Evolutionary conservation across 1,140 invertebrate genomes (phyloP).

Genomic region (Meteorus sp.): DNA sequence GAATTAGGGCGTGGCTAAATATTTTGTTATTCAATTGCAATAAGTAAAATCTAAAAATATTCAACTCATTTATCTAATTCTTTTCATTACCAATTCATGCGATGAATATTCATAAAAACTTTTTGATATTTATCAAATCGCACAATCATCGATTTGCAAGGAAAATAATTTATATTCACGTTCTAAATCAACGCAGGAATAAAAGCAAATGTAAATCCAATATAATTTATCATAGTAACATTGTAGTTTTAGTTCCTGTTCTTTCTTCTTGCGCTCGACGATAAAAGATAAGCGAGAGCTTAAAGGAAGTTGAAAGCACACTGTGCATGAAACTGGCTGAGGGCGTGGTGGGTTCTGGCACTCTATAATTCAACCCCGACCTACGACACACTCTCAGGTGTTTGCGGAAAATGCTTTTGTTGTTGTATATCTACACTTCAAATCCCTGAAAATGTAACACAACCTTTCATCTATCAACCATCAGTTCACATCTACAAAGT

Average conservation of each 20-base stretch:
- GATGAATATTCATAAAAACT: no score
- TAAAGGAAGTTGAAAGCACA: neutral
- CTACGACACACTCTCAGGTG: slow-evolving; percentile 19
- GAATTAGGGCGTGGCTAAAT: slow-evolving; percentile 9
- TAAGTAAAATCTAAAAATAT: neutral
- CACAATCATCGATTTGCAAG: no score
- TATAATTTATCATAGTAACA: no score
- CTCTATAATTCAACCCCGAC: slow-evolving; percentile 25
- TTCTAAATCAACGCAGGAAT: no score
- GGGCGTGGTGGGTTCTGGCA: slow-evolving; percentile 27
- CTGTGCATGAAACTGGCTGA: slow-evolving; percentile 14
- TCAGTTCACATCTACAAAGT: no score
- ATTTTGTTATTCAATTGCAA: neutral
- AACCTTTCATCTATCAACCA: no score
- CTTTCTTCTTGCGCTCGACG: no score
- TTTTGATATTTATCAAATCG: no score
- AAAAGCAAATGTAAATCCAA: no score
- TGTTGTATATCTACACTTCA: slow-evolving; percentile 2
- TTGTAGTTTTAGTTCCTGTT: no score
- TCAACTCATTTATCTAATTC: neutral
- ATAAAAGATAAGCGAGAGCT: neutral
- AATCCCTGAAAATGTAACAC: no score
- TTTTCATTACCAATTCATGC: neutral
- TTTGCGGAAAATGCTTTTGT: slow-evolving; percentile 8
- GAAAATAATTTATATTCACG: no score